Percentiles rank a stretch among this genome's conserved stretches.
Evolutionary conservation across 2,888 invertebrate species (phyloP).

Genomic region (Celastrina argiolus): DNA sequence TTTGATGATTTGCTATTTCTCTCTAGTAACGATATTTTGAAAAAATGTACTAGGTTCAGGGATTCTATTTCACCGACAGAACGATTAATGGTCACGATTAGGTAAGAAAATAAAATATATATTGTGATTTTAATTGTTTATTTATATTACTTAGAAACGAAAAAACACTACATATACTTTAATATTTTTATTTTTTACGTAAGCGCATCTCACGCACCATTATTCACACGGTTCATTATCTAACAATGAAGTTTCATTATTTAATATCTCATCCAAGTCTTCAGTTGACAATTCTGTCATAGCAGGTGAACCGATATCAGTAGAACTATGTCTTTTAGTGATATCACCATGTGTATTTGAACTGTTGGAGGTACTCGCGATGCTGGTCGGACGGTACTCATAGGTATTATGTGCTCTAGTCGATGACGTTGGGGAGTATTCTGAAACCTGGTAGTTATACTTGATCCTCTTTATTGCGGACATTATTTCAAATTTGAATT

Average conservation of each 20-base stretch:
- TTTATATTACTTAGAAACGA: background rate
- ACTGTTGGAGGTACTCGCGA: background rate
- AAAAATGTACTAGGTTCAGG: background rate
- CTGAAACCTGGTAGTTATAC: slow-evolving; percentile 6
- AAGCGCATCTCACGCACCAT: background rate
- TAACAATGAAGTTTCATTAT: background rate
- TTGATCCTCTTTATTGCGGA: background rate
- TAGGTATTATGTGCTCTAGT: background rate
- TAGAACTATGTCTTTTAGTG: background rate
- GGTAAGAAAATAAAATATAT: slow-evolving; percentile 5
- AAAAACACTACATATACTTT: background rate
- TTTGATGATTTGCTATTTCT: slow-evolving; percentile 3
- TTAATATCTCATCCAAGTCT: background rate
- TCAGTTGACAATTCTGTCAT: background rate
- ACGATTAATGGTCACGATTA: slow-evolving; percentile 1
- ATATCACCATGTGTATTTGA: background rate
- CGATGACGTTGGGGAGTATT: background rate
- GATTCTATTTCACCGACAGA: background rate
- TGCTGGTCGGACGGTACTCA: background rate
- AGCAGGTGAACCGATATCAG: background rate
- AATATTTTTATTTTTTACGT: background rate
- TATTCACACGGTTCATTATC: background rate
- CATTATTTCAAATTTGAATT: background rate
- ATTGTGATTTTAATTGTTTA: slow-evolving; percentile 2
- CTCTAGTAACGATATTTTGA: background rate